Base-by-base conservation (phyloP, 2,113 vertebrate genomes). In the Acrocephalus arundinaceus region DNA sequence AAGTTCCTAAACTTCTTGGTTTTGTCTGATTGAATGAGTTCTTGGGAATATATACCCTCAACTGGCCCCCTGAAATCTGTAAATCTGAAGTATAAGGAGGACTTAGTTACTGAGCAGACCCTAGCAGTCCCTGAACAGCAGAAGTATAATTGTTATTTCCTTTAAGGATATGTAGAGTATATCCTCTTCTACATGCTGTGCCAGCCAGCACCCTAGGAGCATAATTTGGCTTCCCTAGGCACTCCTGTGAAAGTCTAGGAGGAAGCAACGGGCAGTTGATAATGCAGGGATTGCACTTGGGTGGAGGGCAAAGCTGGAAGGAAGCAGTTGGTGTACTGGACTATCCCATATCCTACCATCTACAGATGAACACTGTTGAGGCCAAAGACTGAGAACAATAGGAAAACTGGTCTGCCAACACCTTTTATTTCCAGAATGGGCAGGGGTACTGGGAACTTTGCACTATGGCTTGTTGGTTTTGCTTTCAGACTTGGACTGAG, bases 251-350 rank as follows among this genome's bases (percentile, higher is more conserved):
- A 82, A 57, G 20, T 65, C 49, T 52, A 45, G 35, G 41, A 89
- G 37, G 31, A 77, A 96, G 55, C 24, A 66, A 63, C 0, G 4
- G 12, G 11, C 18, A 21, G 58, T 7, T 16, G n/a, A 41, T 87
- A 58, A 65, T 0, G 3, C 31, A 33, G 39, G 23, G 33, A 72
- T 49, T 20, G 30, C 0, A 0, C 15, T 48, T 70, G 9, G 4
- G 43, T 49, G 25, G 11, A 87, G 10, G 27, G 2, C 13, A 89
- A 85, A 72, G 28, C 49, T 1, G 0, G 59, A 45, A 70, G 23
- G 52, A 77, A 72, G 35, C 1, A 3, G 5, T 7, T 45, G 24
- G 30, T 59, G 8, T 0, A 3, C 28, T 15, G 51, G 51, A 57
- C 15, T 73, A 4, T 43, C 23, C 30, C 1, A 0, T 33, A 58